A percentile compares a stretch with the other conserved stretches of the same genome.
These are phyloP conservation scores for Manis javanica DNA, from an alignment of 2,797 vertebrate species.

Conservation along the genomic window DNA sequence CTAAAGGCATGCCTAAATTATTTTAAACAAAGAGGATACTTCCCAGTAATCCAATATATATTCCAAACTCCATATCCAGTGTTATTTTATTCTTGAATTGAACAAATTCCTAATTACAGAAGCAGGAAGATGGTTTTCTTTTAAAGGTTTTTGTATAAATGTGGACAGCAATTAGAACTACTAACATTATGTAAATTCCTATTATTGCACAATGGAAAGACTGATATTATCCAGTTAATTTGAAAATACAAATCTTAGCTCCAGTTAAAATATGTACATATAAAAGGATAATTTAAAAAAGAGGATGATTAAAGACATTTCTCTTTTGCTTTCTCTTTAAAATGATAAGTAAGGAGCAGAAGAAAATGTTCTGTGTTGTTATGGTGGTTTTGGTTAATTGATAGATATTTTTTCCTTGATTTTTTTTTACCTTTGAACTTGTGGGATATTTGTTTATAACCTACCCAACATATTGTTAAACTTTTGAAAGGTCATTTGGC, in stretches of 20 bases:
- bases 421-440: conserved; percentile 43
- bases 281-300: neutral
- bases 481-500: conserved; percentile 61
- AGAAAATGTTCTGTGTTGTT: neutral
- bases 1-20: neutral
- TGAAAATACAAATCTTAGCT: neutral
- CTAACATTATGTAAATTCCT: neutral
- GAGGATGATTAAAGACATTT: neutral
- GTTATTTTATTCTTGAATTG: neutral
- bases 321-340: conserved; percentile 12
- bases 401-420: neutral
- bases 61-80: neutral
- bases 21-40: neutral
- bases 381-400: conserved; percentile 19
- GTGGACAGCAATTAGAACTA: neutral
- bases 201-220: neutral
- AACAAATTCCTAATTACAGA: neutral
- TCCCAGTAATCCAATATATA: neutral
- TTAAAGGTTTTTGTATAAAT: neutral
- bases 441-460: conserved; percentile 54
- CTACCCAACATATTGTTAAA: conserved; percentile 5
- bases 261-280: neutral
- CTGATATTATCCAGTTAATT: neutral
- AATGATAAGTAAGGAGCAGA: neutral
- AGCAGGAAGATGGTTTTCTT: neutral